Evolutionary conservation across 1,140 invertebrate genomes (phyloP).

Genomic region (Aradophagus sp.): DNA sequence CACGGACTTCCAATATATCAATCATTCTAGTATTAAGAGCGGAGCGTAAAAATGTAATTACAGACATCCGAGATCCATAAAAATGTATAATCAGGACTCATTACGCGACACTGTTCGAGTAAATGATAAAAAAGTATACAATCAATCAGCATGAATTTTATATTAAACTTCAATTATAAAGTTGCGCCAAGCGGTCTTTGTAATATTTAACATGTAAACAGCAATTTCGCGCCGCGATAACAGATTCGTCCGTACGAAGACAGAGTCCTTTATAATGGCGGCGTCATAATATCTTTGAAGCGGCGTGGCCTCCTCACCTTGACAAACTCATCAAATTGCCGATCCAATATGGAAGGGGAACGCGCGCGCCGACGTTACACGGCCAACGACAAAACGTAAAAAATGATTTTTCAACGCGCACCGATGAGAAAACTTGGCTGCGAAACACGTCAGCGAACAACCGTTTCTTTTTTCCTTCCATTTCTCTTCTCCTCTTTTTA

Average conservation of each 20-base stretch:
- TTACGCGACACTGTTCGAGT: conserved; percentile 18
- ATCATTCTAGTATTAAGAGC: conserved; percentile 17
- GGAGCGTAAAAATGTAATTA: conserved; percentile 34
- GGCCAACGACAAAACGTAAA: too few species aligned
- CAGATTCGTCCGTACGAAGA: conserved; percentile 11
- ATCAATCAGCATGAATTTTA: conserved; percentile 42
- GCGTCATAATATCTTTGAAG: conserved; percentile 15
- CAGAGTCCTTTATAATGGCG: conserved; percentile 14
- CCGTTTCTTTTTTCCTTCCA: too few species aligned
- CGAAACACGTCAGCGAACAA: too few species aligned
- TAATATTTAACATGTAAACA: conserved; percentile 36
- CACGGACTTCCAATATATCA: conserved; percentile 11
- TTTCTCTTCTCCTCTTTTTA: too few species aligned
- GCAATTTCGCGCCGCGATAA: conserved; percentile 18
- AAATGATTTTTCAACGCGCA: too few species aligned
- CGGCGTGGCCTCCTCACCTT: too few species aligned
- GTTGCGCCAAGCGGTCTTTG: conserved; percentile 11
- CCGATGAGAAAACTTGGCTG: too few species aligned
- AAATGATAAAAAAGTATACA: conserved; percentile 19
- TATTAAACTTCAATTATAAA: conserved; percentile 43
- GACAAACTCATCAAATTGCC: too few species aligned
- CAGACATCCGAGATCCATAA: conserved; percentile 29
- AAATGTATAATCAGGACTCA: conserved; percentile 33
- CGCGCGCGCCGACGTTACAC: too few species aligned
- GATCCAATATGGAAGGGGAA: too few species aligned